phyloP scores from a whole-genome alignment of 2,113 vertebrate species.

The Aptenodytes forsteri region DNA sequence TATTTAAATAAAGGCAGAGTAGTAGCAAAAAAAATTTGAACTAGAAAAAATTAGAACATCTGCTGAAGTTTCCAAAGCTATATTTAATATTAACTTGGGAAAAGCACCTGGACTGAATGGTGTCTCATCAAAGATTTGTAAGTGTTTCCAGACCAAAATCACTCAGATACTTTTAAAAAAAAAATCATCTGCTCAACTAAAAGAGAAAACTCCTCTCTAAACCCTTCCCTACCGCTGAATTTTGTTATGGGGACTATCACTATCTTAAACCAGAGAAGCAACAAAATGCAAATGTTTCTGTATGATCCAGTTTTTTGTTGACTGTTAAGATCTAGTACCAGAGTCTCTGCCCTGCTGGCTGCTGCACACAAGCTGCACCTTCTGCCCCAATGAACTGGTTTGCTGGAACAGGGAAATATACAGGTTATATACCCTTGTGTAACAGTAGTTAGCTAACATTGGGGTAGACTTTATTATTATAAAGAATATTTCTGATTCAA shows the following conservation, averaged over 20 bases:
- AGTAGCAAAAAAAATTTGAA: background rate
- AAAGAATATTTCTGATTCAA: background rate
- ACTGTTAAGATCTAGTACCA: background rate
- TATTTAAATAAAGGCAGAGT: slow-evolving; percentile 20
- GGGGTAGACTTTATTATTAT: background rate
- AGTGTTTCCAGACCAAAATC: slow-evolving; percentile 22
- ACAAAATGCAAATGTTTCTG: background rate
- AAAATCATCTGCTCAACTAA: background rate
- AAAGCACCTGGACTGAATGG: slow-evolving; percentile 41
- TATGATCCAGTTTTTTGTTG: background rate
- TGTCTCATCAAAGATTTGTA: slow-evolving; percentile 27
- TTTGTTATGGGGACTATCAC: background rate
- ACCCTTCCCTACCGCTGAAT: background rate
- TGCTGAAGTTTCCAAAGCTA: slow-evolving; percentile 40
- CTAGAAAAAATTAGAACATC: slow-evolving; percentile 26
- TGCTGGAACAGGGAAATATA: background rate
- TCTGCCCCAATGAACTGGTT: background rate
- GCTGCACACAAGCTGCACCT: background rate
- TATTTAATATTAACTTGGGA: slow-evolving; percentile 45
- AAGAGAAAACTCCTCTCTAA: background rate
- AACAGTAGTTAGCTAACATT: background rate
- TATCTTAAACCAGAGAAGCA: background rate
- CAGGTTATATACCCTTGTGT: background rate
- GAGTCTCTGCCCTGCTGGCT: background rate
- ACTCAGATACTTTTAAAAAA: background rate